Percentiles rank a stretch among this genome's conserved stretches.
Conservation (phyloP, 2,888 invertebrate species). For the Lycaena phlaeas region DNA sequence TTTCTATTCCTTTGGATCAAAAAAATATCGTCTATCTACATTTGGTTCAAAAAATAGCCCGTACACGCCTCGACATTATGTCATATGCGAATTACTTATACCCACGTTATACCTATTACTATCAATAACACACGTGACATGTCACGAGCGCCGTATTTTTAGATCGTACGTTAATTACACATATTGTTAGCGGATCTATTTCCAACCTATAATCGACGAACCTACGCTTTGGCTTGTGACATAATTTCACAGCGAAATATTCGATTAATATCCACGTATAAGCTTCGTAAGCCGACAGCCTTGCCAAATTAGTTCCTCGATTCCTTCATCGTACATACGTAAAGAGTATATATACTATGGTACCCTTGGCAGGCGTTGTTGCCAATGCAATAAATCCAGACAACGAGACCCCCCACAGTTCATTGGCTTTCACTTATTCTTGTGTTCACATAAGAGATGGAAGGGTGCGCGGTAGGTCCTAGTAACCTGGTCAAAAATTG, state of each 20-base stretch:
- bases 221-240: slow-evolving; percentile 22
- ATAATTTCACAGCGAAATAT: slow-evolving; percentile 20
- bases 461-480: slow-evolving; percentile 35
- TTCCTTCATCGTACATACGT: slow-evolving; percentile 23
- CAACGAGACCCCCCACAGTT: slow-evolving; percentile 34
- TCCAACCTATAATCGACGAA: slow-evolving; percentile 21
- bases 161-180: slow-evolving; percentile 11
- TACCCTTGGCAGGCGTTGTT: slow-evolving; percentile 47
- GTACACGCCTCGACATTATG: no score
- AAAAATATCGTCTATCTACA: no score
- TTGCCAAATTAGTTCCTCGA: slow-evolving; percentile 37
- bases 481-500: slow-evolving; percentile 32
- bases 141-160: slow-evolving; percentile 18
- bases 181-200: slow-evolving; percentile 21
- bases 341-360: slow-evolving; percentile 17
- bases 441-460: slow-evolving; percentile 22
- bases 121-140: slow-evolving; percentile 17
- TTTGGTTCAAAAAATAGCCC: no score
- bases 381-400: slow-evolving; percentile 34
- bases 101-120: no score
- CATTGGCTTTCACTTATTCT: slow-evolving; percentile 31
- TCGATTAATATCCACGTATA: slow-evolving; percentile 18
- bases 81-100: no score
- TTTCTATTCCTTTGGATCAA: no score
- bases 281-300: slow-evolving; percentile 21